Conservation (phyloP, 2,113 vertebrate species). For the human (Homo sapiens) region DNA sequence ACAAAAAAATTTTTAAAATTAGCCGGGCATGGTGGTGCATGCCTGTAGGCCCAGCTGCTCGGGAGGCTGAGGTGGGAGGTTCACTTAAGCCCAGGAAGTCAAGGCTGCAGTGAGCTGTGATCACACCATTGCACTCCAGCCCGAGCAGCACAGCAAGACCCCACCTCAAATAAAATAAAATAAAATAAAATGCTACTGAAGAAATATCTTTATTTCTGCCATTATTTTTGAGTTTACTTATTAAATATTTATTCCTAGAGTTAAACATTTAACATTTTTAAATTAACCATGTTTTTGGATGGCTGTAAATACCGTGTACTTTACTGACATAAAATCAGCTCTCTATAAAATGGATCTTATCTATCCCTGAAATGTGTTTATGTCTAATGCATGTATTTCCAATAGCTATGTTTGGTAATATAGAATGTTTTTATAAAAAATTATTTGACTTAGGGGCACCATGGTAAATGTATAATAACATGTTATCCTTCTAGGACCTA, state of each 20-base stretch:
- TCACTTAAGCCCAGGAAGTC: too few relatives aligned
- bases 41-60: too few relatives aligned
- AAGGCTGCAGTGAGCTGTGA: too few relatives aligned
- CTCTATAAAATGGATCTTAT: not conserved
- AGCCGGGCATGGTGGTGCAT: too few relatives aligned
- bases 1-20: too few relatives aligned
- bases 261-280: constrained; percentile 19
- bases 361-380: not conserved
- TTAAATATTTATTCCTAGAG: not conserved
- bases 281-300: not conserved
- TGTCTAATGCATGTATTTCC: not conserved
- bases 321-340: not conserved
- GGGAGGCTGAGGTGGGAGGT: too few relatives aligned
- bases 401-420: not conserved
- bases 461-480: not conserved
- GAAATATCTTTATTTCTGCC: not conserved
- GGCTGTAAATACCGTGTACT: not conserved
- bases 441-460: not conserved
- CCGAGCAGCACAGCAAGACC: too few relatives aligned
- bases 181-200: not conserved
- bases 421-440: not conserved
- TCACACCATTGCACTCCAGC: too few relatives aligned
- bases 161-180: too few relatives aligned
- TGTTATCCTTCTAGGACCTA: not conserved
- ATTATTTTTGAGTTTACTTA: not conserved